These are phyloP conservation scores for Drosophila neocordata DNA, from an alignment of 1,140 invertebrate species.

Conservation along the genomic window DNA sequence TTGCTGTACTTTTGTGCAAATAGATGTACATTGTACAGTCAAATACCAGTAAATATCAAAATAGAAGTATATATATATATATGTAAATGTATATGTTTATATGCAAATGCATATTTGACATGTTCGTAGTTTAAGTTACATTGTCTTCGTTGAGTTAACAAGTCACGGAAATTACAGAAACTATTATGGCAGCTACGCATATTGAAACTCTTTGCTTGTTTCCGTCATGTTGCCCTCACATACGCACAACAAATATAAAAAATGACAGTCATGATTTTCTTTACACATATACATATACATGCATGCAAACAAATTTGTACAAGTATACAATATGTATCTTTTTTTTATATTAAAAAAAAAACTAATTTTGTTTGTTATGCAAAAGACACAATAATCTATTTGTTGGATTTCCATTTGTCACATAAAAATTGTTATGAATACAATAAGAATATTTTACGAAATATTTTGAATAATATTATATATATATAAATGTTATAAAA, in stretches of 20 bases:
- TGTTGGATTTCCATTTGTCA: constrained; percentile 1
- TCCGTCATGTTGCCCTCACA: not conserved
- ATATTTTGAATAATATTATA: too few relatives aligned
- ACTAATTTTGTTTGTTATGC: constrained; percentile 8
- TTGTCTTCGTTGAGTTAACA: constrained; percentile 44
- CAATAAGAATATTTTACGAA: too few relatives aligned
- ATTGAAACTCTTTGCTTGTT: not conserved
- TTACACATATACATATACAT: not conserved
- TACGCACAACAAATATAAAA: not conserved
- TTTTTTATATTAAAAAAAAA: not conserved
- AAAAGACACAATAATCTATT: constrained; percentile 8
- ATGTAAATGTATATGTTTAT: not conserved
- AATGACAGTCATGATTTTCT: not conserved
- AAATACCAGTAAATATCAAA: not conserved
- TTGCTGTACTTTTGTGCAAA: constrained; percentile 37
- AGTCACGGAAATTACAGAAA: constrained; percentile 42
- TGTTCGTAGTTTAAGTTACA: constrained; percentile 38
- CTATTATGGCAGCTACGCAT: constrained; percentile 18
- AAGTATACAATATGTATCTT: not conserved
- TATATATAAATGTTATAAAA: too few relatives aligned
- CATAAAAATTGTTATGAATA: not conserved
- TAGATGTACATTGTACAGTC: not conserved
- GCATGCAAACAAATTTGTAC: too few relatives aligned
- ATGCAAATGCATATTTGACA: constrained; percentile 39
- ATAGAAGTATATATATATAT: not conserved